Conservation (phyloP, 2,113 vertebrate genomes). For the Channa argus region DNA sequence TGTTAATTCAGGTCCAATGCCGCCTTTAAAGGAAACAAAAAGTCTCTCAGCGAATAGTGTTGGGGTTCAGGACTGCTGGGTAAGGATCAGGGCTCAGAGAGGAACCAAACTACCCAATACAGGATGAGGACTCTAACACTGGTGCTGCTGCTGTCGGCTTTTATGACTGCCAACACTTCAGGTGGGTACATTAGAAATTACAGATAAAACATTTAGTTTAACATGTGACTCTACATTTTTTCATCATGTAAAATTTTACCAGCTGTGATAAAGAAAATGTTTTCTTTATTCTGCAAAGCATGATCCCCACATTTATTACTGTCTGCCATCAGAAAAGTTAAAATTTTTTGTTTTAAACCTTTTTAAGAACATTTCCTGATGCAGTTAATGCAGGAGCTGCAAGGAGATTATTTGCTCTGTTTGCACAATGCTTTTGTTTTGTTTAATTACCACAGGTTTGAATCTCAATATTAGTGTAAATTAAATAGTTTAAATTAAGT, state of each 20-base stretch:
- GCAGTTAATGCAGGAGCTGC: too few relatives aligned
- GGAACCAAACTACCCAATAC: conserved; percentile 21
- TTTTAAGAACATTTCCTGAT: too few relatives aligned
- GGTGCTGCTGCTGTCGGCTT: conserved; percentile 54
- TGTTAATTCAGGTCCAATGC: conserved; percentile 68
- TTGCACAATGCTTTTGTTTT: background rate
- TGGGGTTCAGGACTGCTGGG: conserved; percentile 51
- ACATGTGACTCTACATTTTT: background rate
- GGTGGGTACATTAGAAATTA: conserved; percentile 70
- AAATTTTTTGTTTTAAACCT: too few relatives aligned
- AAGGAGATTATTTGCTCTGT: background rate
- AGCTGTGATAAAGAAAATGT: background rate
- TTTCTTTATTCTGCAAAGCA: too few relatives aligned
- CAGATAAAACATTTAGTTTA: background rate
- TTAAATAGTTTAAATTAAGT: background rate
- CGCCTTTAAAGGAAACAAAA: conserved; percentile 70
- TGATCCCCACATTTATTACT: too few relatives aligned
- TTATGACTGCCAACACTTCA: conserved; percentile 46
- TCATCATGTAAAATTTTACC: background rate
- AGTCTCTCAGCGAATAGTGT: conserved; percentile 55
- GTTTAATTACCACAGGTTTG: background rate
- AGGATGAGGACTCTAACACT: conserved; percentile 71
- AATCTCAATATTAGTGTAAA: background rate
- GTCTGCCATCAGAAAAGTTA: too few relatives aligned
- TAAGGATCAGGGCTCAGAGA: conserved; percentile 58